phyloP scores from a whole-genome alignment of 1,140 invertebrate genomes.

The Atta colombica region DNA sequence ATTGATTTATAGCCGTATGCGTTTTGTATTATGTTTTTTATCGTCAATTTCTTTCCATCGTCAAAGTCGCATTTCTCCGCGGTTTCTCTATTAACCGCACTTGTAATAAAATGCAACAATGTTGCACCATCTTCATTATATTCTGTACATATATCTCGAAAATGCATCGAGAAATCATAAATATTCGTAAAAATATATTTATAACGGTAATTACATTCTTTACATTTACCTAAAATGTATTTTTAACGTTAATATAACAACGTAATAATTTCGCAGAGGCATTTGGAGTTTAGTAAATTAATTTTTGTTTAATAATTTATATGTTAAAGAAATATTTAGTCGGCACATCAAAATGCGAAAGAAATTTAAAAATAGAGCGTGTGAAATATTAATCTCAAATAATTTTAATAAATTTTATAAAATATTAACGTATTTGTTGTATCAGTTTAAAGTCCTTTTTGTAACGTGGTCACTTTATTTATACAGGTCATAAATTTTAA shows the following conservation, averaged over 20 bases:
- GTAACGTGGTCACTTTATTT: not conserved
- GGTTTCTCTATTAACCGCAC: slow-evolving; percentile 14
- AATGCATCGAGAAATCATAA: not conserved
- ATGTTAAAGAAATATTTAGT: not conserved
- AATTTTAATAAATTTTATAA: not conserved
- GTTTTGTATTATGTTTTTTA: slow-evolving; percentile 11
- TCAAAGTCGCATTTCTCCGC: not conserved
- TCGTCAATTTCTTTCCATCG: slow-evolving; percentile 20
- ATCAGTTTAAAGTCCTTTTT: not conserved
- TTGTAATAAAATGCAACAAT: slow-evolving; percentile 17
- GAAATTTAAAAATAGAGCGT: not conserved
- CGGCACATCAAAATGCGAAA: no score
- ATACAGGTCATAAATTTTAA: slow-evolving; percentile 9
- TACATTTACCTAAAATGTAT: not conserved
- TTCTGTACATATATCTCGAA: not conserved
- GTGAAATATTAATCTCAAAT: no score
- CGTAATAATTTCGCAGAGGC: not conserved
- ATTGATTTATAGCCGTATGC: slow-evolving; percentile 17
- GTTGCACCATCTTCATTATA: slow-evolving; percentile 14
- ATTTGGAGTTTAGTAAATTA: not conserved
- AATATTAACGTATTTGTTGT: not conserved
- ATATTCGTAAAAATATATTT: not conserved
- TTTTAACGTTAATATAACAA: not conserved
- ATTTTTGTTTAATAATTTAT: not conserved
- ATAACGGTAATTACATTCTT: not conserved